These are phyloP conservation scores for Heterodera schachtii DNA, from an alignment of 1,140 invertebrate genomes.

Conservation along the genomic window DNA sequence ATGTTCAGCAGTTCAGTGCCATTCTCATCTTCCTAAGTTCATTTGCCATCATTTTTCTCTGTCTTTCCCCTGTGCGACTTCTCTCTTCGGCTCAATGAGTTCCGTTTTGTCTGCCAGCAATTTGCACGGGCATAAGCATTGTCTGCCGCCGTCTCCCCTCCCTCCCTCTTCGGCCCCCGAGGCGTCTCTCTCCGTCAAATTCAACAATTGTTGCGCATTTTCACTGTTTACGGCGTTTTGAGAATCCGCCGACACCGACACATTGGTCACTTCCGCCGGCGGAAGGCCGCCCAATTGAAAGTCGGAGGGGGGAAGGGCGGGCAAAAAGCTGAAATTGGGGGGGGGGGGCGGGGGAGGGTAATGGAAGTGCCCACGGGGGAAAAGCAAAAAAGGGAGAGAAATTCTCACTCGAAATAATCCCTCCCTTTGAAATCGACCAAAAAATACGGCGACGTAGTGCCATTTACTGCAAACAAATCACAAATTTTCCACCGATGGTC, in stretches of 20 bases:
- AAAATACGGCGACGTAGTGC: slow-evolving; percentile 50
- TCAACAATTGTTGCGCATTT: neutral
- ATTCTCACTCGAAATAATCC: slow-evolving; percentile 51
- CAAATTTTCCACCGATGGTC: slow-evolving; percentile 56
- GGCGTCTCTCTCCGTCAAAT: neutral
- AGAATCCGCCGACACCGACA: neutral
- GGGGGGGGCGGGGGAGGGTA: neutral
- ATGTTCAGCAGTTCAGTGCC: neutral
- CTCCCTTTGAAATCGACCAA: slow-evolving; percentile 48
- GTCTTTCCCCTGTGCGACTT: neutral
- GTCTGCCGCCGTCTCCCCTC: neutral
- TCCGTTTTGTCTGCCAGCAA: slow-evolving; percentile 7
- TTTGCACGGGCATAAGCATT: slow-evolving; percentile 16
- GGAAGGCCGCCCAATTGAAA: slow-evolving; percentile 34
- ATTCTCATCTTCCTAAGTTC: neutral
- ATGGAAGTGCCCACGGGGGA: slow-evolving; percentile 9
- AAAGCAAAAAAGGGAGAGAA: neutral
- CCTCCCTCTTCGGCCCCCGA: neutral
- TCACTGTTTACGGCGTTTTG: neutral
- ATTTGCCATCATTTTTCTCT: neutral
- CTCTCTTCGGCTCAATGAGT: neutral
- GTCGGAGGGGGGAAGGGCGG: slow-evolving; percentile 53
- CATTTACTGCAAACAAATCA: slow-evolving; percentile 57
- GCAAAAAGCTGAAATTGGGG: slow-evolving; percentile 37
- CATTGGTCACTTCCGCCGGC: neutral